These are phyloP conservation scores for Varanus komodoensis DNA, from an alignment of 2,113 vertebrate genomes.

Conservation along the genomic window DNA sequence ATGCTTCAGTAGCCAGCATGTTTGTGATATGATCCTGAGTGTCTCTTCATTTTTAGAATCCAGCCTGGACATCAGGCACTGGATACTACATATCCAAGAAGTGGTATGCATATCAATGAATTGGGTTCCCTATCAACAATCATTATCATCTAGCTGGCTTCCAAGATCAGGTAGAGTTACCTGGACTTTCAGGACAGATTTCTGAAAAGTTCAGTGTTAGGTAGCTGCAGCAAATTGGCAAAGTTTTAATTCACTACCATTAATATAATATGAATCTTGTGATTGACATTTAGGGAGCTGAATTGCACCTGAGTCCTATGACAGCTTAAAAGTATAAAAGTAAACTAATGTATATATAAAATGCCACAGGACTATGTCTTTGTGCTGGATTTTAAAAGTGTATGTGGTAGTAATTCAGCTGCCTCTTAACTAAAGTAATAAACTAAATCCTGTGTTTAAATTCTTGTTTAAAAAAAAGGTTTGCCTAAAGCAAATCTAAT, in stretches of 20 bases:
- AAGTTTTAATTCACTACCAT: neutral
- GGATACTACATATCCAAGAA: neutral
- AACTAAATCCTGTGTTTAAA: constrained; percentile 33
- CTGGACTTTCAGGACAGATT: neutral
- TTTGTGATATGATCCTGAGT: too few species aligned
- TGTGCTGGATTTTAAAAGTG: constrained; percentile 18
- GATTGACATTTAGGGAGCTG: neutral
- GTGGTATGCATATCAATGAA: neutral
- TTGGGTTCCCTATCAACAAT: neutral
- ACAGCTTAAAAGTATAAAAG: neutral
- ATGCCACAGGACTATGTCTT: constrained; percentile 1
- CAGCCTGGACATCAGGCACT: neutral
- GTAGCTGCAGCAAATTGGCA: neutral
- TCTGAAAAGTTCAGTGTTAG: neutral
- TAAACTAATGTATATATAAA: neutral
- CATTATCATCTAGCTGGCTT: neutral
- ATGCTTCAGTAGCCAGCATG: too few species aligned
- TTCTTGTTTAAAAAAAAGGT: constrained; percentile 6
- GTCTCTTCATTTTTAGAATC: too few species aligned
- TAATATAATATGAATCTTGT: neutral
- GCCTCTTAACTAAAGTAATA: constrained; percentile 31
- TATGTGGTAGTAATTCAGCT: constrained; percentile 3
- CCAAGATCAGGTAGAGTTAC: neutral
- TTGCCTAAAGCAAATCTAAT: constrained; percentile 33
- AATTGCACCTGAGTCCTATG: neutral